Percentiles rank a stretch among this genome's conserved stretches.
Evolutionary conservation across 2,113 vertebrate species (phyloP).

Genomic region (Gyps fulvus): DNA sequence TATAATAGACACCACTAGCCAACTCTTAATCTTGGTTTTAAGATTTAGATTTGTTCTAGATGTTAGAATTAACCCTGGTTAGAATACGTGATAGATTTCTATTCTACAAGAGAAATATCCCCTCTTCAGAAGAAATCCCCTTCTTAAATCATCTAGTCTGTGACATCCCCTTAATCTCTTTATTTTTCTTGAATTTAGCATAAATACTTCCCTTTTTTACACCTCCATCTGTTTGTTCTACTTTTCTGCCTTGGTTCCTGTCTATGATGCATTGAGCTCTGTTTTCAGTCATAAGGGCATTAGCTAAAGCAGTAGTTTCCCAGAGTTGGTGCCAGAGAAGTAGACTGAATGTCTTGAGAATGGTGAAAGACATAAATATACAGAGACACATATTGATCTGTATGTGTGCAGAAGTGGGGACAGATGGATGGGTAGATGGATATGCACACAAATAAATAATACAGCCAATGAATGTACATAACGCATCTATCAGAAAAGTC

Average conservation of each 20-base stretch:
- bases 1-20: constrained; percentile 19
- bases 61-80: constrained; percentile 52
- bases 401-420: background rate
- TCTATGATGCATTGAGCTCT: constrained; percentile 15
- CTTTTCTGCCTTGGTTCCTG: constrained; percentile 26
- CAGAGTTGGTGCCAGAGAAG: constrained; percentile 45
- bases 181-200: constrained; percentile 44
- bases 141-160: constrained; percentile 54
- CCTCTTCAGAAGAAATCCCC: constrained; percentile 33
- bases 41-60: constrained; percentile 56
- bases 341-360: constrained; percentile 42
- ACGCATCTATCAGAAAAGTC: background rate
- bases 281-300: constrained; percentile 39
- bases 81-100: constrained; percentile 27
- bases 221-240: constrained; percentile 52
- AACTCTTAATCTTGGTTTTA: constrained; percentile 46
- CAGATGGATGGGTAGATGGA: background rate
- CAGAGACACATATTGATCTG: constrained; percentile 39
- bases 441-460: constrained; percentile 44
- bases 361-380: constrained; percentile 44
- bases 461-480: background rate
- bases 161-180: constrained; percentile 49
- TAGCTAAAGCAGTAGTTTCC: constrained; percentile 53
- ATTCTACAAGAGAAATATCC: constrained; percentile 27
- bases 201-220: constrained; percentile 42